Conservation (phyloP, 2,888 invertebrate genomes). For the Gryllus longicercus region DNA sequence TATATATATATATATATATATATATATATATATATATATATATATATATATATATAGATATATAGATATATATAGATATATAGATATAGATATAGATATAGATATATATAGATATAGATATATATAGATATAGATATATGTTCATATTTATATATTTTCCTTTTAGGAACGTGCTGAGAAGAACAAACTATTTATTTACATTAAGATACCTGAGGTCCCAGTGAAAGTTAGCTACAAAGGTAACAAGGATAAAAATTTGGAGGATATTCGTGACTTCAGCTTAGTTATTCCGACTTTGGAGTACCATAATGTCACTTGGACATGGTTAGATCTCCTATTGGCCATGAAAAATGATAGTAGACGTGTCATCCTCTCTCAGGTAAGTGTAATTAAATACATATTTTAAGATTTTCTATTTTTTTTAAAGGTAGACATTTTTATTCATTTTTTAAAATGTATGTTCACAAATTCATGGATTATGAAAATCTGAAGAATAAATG, state of each 20-base stretch:
- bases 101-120: too few relatives aligned
- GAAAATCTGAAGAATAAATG: too few relatives aligned
- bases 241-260: constrained; percentile 96
- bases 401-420: too few relatives aligned
- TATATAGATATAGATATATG: too few relatives aligned
- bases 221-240: constrained; percentile 93
- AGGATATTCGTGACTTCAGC: constrained; percentile 91
- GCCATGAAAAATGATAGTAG: constrained; percentile 94
- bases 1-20: too few relatives aligned
- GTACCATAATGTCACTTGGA: constrained; percentile 99
- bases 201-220: constrained; percentile 96
- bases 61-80: too few relatives aligned
- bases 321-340: constrained; percentile 94
- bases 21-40: too few relatives aligned
- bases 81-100: too few relatives aligned
- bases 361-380: constrained; percentile 77
- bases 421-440: too few relatives aligned
- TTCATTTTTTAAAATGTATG: too few relatives aligned
- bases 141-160: constrained; percentile 37
- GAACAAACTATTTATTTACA: constrained; percentile 97
- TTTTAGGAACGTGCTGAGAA: constrained; percentile 91
- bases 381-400: constrained; percentile 41
- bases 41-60: too few relatives aligned
- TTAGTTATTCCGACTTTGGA: constrained; percentile 93
- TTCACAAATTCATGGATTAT: too few relatives aligned